phyloP scores from a whole-genome alignment of 2,888 invertebrate species.

The Muschampia plurimacula region DNA sequence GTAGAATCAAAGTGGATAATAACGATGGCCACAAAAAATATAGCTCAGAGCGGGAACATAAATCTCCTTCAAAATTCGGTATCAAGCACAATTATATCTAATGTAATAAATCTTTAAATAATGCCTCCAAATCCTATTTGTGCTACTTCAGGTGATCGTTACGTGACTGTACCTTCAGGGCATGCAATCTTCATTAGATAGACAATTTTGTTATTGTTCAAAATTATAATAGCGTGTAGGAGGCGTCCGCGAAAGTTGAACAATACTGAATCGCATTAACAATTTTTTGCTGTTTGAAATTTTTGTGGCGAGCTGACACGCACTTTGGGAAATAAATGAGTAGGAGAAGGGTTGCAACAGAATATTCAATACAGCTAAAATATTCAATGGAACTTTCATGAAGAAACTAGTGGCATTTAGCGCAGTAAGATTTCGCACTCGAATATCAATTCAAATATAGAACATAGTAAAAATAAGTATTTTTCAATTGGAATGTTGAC shows the following conservation, averaged over 20 bases:
- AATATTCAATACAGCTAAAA: too few relatives aligned
- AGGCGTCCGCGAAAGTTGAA: conserved; percentile 7
- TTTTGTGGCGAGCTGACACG: not conserved
- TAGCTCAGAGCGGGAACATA: conserved; percentile 72
- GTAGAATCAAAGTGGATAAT: conserved; percentile 33
- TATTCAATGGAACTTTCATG: too few relatives aligned
- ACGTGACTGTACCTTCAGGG: conserved; percentile 65
- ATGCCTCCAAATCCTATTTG: conserved; percentile 68
- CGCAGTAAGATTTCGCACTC: too few relatives aligned
- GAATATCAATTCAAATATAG: too few relatives aligned
- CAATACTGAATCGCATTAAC: not conserved
- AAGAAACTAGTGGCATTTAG: too few relatives aligned
- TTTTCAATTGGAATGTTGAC: too few relatives aligned
- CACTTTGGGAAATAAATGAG: not conserved
- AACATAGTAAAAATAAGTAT: too few relatives aligned
- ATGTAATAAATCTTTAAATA: conserved; percentile 81
- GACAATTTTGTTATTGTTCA: conserved; percentile 48
- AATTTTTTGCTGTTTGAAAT: conserved; percentile 2
- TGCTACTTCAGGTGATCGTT: conserved; percentile 83
- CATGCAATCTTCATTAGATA: conserved; percentile 78
- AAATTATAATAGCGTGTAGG: conserved; percentile 37
- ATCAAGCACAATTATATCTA: conserved; percentile 71
- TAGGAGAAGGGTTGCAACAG: not conserved
- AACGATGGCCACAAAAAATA: conserved; percentile 45
- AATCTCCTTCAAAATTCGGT: conserved; percentile 76